Conservation (phyloP, 2,113 vertebrate species). For the Hyla sarda region DNA sequence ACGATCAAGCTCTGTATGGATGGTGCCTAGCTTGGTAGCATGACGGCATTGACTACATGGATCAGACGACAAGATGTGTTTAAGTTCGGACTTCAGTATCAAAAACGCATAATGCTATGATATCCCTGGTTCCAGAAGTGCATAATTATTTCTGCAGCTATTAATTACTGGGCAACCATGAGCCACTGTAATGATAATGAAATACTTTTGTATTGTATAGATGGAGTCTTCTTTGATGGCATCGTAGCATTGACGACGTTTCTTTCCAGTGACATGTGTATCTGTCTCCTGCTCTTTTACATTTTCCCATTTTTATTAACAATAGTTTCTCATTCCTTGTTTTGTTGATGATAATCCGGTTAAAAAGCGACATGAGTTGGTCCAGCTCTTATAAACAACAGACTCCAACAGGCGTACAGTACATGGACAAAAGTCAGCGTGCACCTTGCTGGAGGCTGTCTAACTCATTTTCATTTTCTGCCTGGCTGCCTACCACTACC, state of each 20-base stretch:
- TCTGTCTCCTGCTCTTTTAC: neutral
- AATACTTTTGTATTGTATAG: too few relatives aligned
- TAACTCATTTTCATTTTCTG: conserved; percentile 44
- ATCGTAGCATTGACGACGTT: neutral
- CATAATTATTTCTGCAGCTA: too few relatives aligned
- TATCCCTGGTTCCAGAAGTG: too few relatives aligned
- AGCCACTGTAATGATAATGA: too few relatives aligned
- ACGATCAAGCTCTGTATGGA: too few relatives aligned
- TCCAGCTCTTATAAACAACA: neutral
- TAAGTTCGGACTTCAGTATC: too few relatives aligned
- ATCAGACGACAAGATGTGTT: too few relatives aligned
- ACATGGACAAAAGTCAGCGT: conserved; percentile 2
- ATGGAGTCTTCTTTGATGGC: neutral
- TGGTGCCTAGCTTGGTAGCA: neutral
- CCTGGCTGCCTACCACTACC: conserved; percentile 24
- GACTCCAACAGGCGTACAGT: neutral
- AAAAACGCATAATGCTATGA: too few relatives aligned
- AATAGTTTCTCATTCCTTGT: neutral
- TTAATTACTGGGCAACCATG: too few relatives aligned
- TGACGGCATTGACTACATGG: neutral
- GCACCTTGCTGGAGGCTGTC: conserved; percentile 45
- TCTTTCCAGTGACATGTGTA: neutral
- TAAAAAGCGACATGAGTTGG: neutral
- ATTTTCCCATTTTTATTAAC: neutral
- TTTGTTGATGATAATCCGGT: neutral